Conservation (phyloP, 2,888 invertebrate genomes). For the Micoletzkya japonica region DNA sequence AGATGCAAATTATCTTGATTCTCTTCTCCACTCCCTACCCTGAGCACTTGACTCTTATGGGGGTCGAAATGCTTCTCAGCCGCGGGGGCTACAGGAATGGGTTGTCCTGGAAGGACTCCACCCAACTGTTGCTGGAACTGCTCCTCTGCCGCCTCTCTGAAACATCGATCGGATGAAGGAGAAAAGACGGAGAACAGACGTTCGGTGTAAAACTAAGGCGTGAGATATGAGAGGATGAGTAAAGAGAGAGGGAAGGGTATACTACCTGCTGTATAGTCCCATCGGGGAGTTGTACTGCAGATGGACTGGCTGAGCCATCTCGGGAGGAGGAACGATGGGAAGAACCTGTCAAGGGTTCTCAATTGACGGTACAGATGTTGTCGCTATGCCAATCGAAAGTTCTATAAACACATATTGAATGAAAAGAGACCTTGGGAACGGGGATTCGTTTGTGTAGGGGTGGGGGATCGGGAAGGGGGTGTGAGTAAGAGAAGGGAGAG, state of each 20-base stretch:
- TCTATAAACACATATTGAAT: no score
- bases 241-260: background rate
- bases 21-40: constrained; percentile 5
- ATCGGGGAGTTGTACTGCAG: constrained; percentile 58
- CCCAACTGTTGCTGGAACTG: constrained; percentile 50
- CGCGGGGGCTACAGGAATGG: constrained; percentile 39
- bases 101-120: constrained; percentile 35
- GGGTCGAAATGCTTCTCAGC: constrained; percentile 51
- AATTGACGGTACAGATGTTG: background rate
- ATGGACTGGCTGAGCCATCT: constrained; percentile 48
- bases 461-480: constrained; percentile 38
- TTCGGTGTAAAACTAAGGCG: constrained; percentile 6
- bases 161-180: background rate
- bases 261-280: constrained; percentile 51
- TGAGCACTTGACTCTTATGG: constrained; percentile 33
- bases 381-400: background rate
- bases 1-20: background rate
- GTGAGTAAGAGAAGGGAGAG: constrained; percentile 38
- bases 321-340: constrained; percentile 4
- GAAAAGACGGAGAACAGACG: background rate
- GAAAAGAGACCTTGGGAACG: constrained; percentile 35
- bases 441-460: constrained; percentile 35
- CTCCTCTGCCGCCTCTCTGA: constrained; percentile 46
- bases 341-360: constrained; percentile 6
- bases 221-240: background rate